Percentiles rank a stretch among this genome's conserved stretches.
phyloP scores from a whole-genome alignment of 1,140 invertebrate genomes.

The silkworm (Bombyx mori) region DNA sequence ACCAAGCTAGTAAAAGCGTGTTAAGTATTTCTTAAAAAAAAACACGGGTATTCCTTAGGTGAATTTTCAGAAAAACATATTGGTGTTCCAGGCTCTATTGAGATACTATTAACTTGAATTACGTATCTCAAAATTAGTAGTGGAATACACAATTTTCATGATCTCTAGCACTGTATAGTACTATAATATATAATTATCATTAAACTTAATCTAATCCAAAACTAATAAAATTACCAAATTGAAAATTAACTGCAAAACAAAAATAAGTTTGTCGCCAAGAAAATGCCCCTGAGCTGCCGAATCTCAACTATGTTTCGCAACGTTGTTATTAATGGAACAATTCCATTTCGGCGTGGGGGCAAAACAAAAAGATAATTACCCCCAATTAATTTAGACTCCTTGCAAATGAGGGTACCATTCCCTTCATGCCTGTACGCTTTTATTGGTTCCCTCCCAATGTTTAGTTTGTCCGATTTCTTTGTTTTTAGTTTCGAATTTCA shows the following conservation, averaged over 20 bases:
- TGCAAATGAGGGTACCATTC: slow-evolving; percentile 39
- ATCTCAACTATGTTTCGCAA: slow-evolving; percentile 30
- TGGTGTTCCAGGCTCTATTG: too few species aligned
- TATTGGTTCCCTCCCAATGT: slow-evolving; percentile 36
- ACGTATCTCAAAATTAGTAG: too few species aligned
- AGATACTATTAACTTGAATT: too few species aligned
- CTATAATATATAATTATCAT: background rate
- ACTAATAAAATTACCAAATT: too few species aligned
- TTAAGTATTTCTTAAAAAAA: too few species aligned
- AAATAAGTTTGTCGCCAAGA: slow-evolving; percentile 27
- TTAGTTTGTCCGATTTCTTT: slow-evolving; percentile 36
- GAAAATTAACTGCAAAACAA: background rate
- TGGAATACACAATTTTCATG: too few species aligned
- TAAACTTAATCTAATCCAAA: background rate
- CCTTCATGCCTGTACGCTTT: slow-evolving; percentile 29
- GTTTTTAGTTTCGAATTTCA: slow-evolving; percentile 24
- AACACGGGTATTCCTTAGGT: too few species aligned
- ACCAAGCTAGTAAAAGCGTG: too few species aligned
- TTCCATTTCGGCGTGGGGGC: slow-evolving; percentile 30
- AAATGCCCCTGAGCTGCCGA: slow-evolving; percentile 30
- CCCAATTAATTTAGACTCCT: slow-evolving; percentile 60
- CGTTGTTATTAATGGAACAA: slow-evolving; percentile 47
- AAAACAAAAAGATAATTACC: slow-evolving; percentile 61
- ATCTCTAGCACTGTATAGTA: too few species aligned
- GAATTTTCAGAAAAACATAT: too few species aligned